Evolutionary conservation across 2,888 invertebrate species (phyloP).

Genomic region (Eutolmus rufibarbis): DNA sequence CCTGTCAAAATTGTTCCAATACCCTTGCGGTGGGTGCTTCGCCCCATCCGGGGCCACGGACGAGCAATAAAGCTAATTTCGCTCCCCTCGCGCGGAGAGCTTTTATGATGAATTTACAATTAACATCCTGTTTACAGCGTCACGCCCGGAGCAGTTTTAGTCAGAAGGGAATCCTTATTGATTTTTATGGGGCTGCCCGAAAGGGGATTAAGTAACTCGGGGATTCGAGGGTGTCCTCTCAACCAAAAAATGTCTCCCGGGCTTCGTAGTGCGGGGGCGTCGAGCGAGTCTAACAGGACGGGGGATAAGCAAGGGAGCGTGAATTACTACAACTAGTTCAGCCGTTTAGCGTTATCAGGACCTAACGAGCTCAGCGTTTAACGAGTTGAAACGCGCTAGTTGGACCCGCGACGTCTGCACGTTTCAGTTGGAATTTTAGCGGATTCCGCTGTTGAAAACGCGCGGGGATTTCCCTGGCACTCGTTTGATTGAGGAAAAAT

Average conservation of each 20-base stretch:
- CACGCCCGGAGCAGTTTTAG: conserved; percentile 27
- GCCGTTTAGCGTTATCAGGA: not conserved
- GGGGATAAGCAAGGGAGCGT: not conserved
- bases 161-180: conserved; percentile 24
- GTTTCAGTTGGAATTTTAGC: not conserved
- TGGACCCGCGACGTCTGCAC: not conserved
- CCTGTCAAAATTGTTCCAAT: conserved; percentile 28
- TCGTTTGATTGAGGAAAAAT: conserved; percentile 7
- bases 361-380: conserved; percentile 4
- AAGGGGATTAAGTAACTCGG: conserved; percentile 21
- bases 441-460: not conserved
- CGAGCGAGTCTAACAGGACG: not conserved
- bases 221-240: conserved; percentile 1
- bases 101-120: conserved; percentile 39
- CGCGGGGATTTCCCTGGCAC: not conserved
- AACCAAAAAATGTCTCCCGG: not conserved
- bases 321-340: conserved; percentile 5
- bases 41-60: not conserved
- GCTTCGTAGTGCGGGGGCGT: not conserved
- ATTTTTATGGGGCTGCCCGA: conserved; percentile 22
- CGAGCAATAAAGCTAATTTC: conserved; percentile 34
- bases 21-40: not conserved
- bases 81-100: not conserved
- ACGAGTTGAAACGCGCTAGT: not conserved
- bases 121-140: conserved; percentile 39